Conservation (phyloP, 2,113 vertebrate genomes). For the Coturnix japonica region DNA sequence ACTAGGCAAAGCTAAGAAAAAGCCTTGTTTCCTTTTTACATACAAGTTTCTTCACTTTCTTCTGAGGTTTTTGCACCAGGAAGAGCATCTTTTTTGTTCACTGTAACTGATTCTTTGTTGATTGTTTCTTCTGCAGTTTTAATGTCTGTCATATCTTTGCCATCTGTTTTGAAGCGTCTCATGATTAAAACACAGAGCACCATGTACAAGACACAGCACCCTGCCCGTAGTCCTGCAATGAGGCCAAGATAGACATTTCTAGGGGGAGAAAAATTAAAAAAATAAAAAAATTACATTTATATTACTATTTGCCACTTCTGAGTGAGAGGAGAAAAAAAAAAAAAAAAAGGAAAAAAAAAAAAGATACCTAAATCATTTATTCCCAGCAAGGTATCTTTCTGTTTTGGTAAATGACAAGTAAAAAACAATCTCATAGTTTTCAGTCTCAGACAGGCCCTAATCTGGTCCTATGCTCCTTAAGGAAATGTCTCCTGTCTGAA, state of each 20-base stretch:
- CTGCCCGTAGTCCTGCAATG: conserved; percentile 42
- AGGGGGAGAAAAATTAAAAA: not conserved
- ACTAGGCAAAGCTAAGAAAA: not conserved
- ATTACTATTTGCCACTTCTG: not conserved
- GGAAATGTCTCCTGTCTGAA: not conserved
- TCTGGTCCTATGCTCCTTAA: not conserved
- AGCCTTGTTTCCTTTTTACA: conserved; percentile 5
- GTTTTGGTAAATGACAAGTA: not conserved
- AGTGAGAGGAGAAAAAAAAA: not conserved
- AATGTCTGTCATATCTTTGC: not conserved
- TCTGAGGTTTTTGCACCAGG: conserved; percentile 22
- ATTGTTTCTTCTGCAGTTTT: not conserved
- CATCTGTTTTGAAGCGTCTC: conserved; percentile 47
- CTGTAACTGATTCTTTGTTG: not conserved
- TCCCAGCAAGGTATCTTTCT: not conserved
- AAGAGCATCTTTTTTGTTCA: conserved; percentile 28
- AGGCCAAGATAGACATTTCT: conserved; percentile 70
- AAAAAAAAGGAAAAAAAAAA: not conserved
- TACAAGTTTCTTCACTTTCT: conserved; percentile 39
- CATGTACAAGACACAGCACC: conserved; percentile 54
- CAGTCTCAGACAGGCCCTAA: not conserved
- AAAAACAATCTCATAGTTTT: not conserved
- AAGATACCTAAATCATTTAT: not conserved
- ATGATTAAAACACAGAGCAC: conserved; percentile 55
- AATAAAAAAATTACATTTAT: not conserved